phyloP scores from a whole-genome alignment of 2,888 invertebrate genomes.

The Scaptomyza caliginosa region DNA sequence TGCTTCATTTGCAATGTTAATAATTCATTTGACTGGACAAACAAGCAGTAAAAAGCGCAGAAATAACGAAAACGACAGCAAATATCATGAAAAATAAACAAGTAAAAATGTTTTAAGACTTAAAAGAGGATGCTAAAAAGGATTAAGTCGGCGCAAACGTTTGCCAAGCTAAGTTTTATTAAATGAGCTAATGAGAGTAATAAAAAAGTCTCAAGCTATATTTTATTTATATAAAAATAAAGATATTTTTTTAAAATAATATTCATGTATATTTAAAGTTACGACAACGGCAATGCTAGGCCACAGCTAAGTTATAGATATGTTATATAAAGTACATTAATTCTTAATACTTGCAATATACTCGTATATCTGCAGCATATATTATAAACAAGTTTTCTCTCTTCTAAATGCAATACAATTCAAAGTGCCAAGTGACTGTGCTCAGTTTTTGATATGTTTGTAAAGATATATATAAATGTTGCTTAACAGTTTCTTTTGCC shows the following conservation, averaged over 20 bases:
- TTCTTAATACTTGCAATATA: no score
- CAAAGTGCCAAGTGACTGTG: conserved; percentile 2
- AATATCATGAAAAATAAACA: not conserved
- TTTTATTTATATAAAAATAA: no score
- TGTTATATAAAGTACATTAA: no score
- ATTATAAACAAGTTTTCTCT: no score
- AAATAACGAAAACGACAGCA: not conserved
- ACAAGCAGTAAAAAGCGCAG: conserved; percentile 1
- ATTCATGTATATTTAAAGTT: no score
- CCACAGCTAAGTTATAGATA: no score
- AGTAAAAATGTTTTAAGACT: conserved; percentile 13
- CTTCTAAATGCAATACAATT: not conserved
- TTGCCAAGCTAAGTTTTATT: conserved; percentile 18
- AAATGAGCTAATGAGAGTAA: not conserved
- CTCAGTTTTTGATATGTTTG: not conserved
- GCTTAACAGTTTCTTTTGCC: conserved; percentile 1
- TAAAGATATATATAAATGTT: not conserved
- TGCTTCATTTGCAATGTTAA: conserved; percentile 58
- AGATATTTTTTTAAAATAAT: no score
- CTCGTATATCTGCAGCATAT: no score
- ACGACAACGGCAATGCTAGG: no score
- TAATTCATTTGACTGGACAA: conserved; percentile 49
- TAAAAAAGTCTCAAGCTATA: no score
- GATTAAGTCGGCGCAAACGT: not conserved
- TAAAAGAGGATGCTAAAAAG: not conserved